Evolutionary conservation across 2,888 invertebrate species (phyloP), one percentile per base, ranked within the genome.

Genomic region (Pherbina coryleti): DNA sequence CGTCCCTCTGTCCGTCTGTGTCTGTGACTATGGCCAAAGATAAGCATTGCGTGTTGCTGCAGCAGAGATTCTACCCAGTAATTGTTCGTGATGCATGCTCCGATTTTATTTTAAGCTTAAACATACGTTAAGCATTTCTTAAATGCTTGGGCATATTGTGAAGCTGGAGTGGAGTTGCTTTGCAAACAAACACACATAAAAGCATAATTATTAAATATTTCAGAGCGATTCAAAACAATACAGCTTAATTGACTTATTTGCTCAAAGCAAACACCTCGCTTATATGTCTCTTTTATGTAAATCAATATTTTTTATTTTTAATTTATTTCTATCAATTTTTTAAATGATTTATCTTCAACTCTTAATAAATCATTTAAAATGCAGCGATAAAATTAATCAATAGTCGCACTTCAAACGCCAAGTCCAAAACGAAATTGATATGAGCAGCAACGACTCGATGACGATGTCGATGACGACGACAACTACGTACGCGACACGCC

Each of bases 311-410:
- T 34, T 31, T 64, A 28, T 28, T 19, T 64, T 22, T 64, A 31
- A 3, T 66, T 34, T 11, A 17, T 66, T 66, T 11, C 5, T 28
- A 31, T 31, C 34, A n/a, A 64, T 66, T 66, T 64, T 25, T 14
- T 22, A 75, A 75, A 75, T 75, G 75, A 75, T 75, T 75, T 75
- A 75, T 75, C 67, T 66, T 53, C 37, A 55, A 34, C 66, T 66
- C 67, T 75, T 67, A 75, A 75, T 75, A 75, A 75, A 75, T 75
- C 75, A 67, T 55, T 67, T 75, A 75, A 75, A 67, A 66, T 67
- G 37, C 55, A 34, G 75, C 75, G 75, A 66, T 67, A 75, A 75
- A 75, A 75, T 75, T 75, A 75, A 75, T 75, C 75, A 75, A 67
- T 75, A 37, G 55, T 37, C 67, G 55, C 73, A 73, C 73, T 73